Base-by-base conservation (phyloP, 2,888 invertebrate species). In the Thera britannica region DNA sequence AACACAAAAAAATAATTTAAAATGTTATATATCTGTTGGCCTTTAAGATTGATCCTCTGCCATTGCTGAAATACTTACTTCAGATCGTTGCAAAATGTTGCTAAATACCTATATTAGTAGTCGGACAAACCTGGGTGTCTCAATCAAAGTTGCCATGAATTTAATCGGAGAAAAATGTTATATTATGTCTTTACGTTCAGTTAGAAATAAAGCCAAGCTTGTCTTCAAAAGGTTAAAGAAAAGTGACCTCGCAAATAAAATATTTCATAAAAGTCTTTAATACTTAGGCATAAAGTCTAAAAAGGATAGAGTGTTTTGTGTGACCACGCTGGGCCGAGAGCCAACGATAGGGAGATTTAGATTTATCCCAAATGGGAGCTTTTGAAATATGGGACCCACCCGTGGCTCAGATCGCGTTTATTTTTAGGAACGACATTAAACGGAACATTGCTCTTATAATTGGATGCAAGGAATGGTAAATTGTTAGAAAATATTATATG, bases 291-390 rank as follows among this genome's bases (percentile, higher is more conserved):
- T 60, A 68, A 64, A 54, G 71, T 61, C 35, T 62, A 55, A 51
- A 65, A 70, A 55, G 41, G 51, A 58, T 65, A 35, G 52, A 49
- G 48, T 59, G 63, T 62, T 62, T 65, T 76, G 58, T 68, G 75
- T 76, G 77, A 75, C 77, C 68, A 73, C 68, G 62, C 72, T 78
- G 84, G 87, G 86, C 82, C 77, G 65, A 59, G 79, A 84, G 87
- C 87, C 89, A 90, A 84, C 77, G 81, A 83, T 84, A 83, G 79
- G 75, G 80, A 85, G 85, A 89, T 90, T 88, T 86, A 87, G 83
- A 86, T 83, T 84, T 83, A 83, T 83, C 81, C 85, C 78, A 67
- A 84, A 83, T 78, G 80, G 81, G 76, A 74, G 75, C 77, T 75
- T 76, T 81, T 86, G 82, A 86, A 83, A 86, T 86, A 87, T 87